Evolutionary conservation across 2,113 vertebrate species (phyloP).

Genomic region (Megaceryle torquata): DNA sequence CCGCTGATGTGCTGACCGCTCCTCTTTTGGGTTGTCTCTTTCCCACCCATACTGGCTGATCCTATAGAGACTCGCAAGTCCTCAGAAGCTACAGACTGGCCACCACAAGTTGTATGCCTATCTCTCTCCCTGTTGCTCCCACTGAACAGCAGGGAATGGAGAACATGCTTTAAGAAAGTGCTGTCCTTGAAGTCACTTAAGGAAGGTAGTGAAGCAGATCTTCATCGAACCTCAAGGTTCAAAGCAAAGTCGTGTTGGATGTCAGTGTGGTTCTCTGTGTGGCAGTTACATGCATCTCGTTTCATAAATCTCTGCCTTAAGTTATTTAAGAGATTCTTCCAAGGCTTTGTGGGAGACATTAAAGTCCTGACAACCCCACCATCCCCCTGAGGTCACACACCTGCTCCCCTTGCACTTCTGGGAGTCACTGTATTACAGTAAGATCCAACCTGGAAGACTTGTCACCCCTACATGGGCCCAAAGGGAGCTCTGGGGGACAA

Average conservation of each 20-base stretch:
- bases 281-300: background rate
- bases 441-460: background rate
- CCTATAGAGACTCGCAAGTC: rapidly evolving
- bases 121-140: too few relatives aligned
- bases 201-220: background rate
- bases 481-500: too few relatives aligned
- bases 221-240: background rate
- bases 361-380: background rate
- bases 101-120: background rate
- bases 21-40: rapidly evolving
- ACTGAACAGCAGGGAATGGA: rapidly evolving
- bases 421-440: background rate
- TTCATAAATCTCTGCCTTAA: background rate
- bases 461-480: background rate
- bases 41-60: rapidly evolving
- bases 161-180: background rate
- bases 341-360: rapidly evolving
- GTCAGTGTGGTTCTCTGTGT: background rate
- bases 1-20: rapidly evolving
- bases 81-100: background rate
- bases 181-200: background rate
- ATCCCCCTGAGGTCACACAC: rapidly evolving
- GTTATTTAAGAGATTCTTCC: background rate
- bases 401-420: background rate
- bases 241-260: background rate